Evolutionary conservation across 2,113 vertebrate genomes (phyloP), one percentile per base, ranked within the genome.

Genomic region (Platichthys stellatus): DNA sequence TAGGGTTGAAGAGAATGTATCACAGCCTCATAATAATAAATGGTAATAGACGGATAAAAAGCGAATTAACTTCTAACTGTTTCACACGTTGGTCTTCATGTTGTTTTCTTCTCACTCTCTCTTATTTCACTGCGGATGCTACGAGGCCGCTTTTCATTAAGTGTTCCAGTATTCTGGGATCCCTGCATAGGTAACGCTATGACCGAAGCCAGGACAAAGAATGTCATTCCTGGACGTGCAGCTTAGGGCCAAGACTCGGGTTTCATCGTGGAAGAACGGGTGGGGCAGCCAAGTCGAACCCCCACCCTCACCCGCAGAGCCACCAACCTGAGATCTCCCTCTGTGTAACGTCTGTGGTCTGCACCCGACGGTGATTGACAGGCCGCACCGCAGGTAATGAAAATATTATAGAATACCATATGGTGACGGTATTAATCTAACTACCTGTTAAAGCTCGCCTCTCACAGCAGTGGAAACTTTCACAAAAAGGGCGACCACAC

Each of bases 191-290:
- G 62, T 78, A 71, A 71, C 8, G 3, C 31, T 76, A 69, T 72
- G 45, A 28, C 65, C 54, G 67, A 66, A 62, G 59, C 51, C 74
- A 17, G 43, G 63, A 65, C 74, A 49, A 83, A 69, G 80, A 74
- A 71, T 74, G 78, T 70, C 63, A 45, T 43, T 74, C 45, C 49
- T 81, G 66, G 23, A 47, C 70, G n/a, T 58, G 67, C 63, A 74
- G 75, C 62, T 57, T 31, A 73, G 75, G 63, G 73, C 12, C 10
- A 15, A 78, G 73, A 66, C 20, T 84, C 68, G n/a, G 20, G 68
- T 87, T 88, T 77, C 80, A 82, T 56, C 56, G 67, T 60, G 47
- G 18, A 45, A 45, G 60, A 75, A 49, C 3, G 35, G 51, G 70
- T 51, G 54, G 47, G 47, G 4, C 11, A 54, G 24, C 64, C 70